Conservation (phyloP, 2,888 invertebrate genomes). For the Salticus scenicus region DNA sequence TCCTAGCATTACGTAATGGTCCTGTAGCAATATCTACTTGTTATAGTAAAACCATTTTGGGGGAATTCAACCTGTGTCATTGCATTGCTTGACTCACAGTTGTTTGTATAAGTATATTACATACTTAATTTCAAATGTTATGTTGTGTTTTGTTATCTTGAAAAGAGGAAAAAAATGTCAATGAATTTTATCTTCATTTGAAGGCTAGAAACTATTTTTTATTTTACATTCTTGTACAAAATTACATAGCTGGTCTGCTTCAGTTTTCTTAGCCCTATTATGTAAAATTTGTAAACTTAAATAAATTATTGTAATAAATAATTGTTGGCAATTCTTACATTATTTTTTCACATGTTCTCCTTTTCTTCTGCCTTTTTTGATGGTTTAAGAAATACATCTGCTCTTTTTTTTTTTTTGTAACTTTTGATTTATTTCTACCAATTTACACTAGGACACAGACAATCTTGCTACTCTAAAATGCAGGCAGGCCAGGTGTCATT, state of each 20-base stretch:
- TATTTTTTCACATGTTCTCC: no score
- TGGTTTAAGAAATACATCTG: no score
- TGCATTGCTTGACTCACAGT: slow-evolving; percentile 56
- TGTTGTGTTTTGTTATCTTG: slow-evolving; percentile 44
- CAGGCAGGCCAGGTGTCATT: no score
- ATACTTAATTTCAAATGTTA: slow-evolving; percentile 61
- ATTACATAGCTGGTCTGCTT: slow-evolving; percentile 11
- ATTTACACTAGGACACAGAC: no score
- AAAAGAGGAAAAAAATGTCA: neutral
- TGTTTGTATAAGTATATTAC: slow-evolving; percentile 69
- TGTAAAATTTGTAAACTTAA: slow-evolving; percentile 51
- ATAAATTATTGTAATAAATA: slow-evolving; percentile 63
- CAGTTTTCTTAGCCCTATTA: slow-evolving; percentile 37
- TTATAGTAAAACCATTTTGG: slow-evolving; percentile 42
- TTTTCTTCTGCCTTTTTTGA: no score
- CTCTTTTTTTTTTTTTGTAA: no score
- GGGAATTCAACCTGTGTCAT: slow-evolving; percentile 56
- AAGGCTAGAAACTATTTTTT: slow-evolving; percentile 9
- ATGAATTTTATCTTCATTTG: neutral
- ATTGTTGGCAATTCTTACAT: neutral
- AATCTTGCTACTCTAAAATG: no score
- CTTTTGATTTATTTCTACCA: no score
- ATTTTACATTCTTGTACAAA: slow-evolving; percentile 20
- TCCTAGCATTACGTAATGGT: slow-evolving; percentile 47
- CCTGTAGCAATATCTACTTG: slow-evolving; percentile 63